These are phyloP conservation scores for Lontra canadensis DNA, from an alignment of 2,113 vertebrate genomes.

Conservation along the genomic window DNA sequence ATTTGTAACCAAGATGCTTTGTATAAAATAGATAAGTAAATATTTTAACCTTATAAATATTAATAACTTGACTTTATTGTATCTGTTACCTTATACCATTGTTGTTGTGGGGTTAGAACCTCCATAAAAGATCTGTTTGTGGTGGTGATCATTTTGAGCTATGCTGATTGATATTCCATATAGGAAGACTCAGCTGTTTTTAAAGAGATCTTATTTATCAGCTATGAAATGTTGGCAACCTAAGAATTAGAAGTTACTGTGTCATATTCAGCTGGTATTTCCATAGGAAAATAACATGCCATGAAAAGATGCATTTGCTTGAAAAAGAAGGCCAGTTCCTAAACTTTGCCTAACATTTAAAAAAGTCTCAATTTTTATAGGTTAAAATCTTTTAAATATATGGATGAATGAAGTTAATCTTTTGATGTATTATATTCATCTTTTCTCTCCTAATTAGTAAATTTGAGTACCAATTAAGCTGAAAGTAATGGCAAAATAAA, in stretches of 20 bases:
- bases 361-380: slow-evolving; percentile 46
- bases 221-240: not conserved
- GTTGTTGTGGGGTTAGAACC: not conserved
- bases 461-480: slow-evolving; percentile 90
- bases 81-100: not conserved
- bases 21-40: not conserved
- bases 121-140: not conserved
- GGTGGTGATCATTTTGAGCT: not conserved
- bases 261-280: not conserved
- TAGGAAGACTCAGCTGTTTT: slow-evolving; percentile 19
- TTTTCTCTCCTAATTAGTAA: slow-evolving; percentile 86
- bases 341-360: not conserved
- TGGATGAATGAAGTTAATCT: slow-evolving; percentile 65
- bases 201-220: not conserved
- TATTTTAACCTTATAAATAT: not conserved
- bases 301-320: slow-evolving; percentile 32
- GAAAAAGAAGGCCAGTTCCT: slow-evolving; percentile 14
- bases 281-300: not conserved
- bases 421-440: slow-evolving; percentile 71
- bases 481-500: slow-evolving; percentile 87
- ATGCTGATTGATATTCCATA: not conserved
- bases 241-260: slow-evolving; percentile 29
- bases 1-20: not conserved
- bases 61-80: not conserved
- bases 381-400: slow-evolving; percentile 39